These are phyloP conservation scores for Antennarius maculatus DNA, from an alignment of 2,797 vertebrate genomes.

Conservation along the genomic window DNA sequence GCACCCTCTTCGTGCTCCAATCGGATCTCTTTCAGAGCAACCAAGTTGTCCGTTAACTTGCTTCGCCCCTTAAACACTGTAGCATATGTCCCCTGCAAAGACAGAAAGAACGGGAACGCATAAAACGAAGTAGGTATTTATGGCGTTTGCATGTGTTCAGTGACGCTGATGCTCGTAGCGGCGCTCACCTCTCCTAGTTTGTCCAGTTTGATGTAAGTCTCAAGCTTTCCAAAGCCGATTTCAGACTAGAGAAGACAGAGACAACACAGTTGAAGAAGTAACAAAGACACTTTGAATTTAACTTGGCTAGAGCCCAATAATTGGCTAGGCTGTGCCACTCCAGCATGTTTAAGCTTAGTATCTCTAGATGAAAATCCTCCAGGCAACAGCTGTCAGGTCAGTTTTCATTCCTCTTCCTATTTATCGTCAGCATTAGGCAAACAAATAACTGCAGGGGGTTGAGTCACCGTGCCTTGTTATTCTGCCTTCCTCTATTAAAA, in stretches of 20 bases:
- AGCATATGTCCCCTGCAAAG: constrained; percentile 81
- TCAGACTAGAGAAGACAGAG: constrained; percentile 74
- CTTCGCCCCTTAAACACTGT: constrained; percentile 86
- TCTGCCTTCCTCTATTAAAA: background rate
- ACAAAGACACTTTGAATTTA: background rate
- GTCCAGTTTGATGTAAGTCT: constrained; percentile 86
- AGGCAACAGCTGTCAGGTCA: constrained; percentile 14
- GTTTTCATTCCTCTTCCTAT: constrained; percentile 15
- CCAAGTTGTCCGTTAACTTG: constrained; percentile 85
- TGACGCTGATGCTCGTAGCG: background rate
- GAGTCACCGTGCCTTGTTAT: constrained; percentile 34
- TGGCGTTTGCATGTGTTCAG: background rate
- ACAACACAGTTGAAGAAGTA: constrained; percentile 15
- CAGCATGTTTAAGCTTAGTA: constrained; percentile 12
- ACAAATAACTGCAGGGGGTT: constrained; percentile 45
- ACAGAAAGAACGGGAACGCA: background rate
- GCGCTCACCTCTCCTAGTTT: constrained; percentile 84
- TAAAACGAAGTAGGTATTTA: background rate
- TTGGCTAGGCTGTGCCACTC: background rate
- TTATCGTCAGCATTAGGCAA: constrained; percentile 30
- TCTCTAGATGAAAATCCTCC: constrained; percentile 17
- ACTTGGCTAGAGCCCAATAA: constrained; percentile 14
- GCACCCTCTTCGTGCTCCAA: constrained; percentile 86
- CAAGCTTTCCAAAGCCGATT: constrained; percentile 86
- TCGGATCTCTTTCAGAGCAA: constrained; percentile 85